These are phyloP conservation scores for Ephydatia muelleri DNA, from an alignment of 37 sponge, comb jelly and placozoan genomes.

Conservation along the genomic window DNA sequence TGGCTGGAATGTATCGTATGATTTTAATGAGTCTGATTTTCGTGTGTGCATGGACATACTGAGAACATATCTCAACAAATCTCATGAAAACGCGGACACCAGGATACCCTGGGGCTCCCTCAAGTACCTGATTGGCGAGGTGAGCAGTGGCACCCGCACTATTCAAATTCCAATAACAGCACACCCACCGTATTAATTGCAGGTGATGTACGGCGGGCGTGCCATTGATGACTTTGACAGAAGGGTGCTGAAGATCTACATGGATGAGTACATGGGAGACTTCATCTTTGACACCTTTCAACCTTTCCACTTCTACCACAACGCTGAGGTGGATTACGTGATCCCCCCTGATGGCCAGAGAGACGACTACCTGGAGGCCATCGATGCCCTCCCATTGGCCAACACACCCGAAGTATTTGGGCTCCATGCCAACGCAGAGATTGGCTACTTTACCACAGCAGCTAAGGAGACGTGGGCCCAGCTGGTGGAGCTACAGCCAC, in stretches of 20 bases:
- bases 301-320: constrained; percentile 97
- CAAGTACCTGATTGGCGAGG: constrained; percentile 99
- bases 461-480: constrained; percentile 94
- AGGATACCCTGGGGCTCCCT: constrained; percentile 99
- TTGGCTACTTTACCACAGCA: constrained; percentile 94
- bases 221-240: constrained; percentile 99
- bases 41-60: constrained; percentile 96
- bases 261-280: constrained; percentile 99
- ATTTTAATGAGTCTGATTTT: constrained; percentile 99
- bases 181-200: background rate
- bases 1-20: constrained; percentile 99
- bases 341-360: constrained; percentile 85
- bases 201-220: constrained; percentile 99
- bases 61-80: constrained; percentile 90
- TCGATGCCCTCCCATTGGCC: constrained; percentile 90
- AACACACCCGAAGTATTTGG: constrained; percentile 99
- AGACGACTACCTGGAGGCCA: constrained; percentile 86
- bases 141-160: constrained; percentile 9
- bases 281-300: constrained; percentile 99
- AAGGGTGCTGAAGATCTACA: constrained; percentile 95
- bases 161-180: constrained; percentile 2
- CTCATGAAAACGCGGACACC: constrained; percentile 82
- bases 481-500: constrained; percentile 98
- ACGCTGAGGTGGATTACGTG: constrained; percentile 85
- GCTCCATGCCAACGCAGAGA: constrained; percentile 98